Percentiles rank a stretch among this genome's conserved stretches.
Conservation (phyloP, 2,797 vertebrate genomes). For the Falco concolor region DNA sequence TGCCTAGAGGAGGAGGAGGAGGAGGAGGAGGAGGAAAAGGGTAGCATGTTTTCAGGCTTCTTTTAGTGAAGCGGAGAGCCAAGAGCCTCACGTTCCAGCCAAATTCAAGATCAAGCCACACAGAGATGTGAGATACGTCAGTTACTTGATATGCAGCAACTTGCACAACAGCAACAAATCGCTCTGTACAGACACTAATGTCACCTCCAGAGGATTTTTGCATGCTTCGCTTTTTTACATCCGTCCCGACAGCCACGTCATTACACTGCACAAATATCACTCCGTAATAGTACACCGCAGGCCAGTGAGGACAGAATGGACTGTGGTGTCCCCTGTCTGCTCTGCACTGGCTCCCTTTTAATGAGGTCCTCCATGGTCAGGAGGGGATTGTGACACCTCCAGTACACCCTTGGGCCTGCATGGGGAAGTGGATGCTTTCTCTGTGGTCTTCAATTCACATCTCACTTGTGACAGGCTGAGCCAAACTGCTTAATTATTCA, state of each 20-base stretch:
- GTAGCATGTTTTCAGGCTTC: not conserved
- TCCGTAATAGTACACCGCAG: not conserved
- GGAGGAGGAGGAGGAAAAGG: not conserved
- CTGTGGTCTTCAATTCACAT: not conserved
- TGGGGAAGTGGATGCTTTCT: not conserved
- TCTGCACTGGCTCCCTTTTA: not conserved
- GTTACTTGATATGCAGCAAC: not conserved
- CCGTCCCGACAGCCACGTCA: not conserved
- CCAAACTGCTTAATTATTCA: not conserved
- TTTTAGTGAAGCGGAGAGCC: not conserved
- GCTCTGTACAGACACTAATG: not conserved
- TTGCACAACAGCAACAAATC: not conserved
- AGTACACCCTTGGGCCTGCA: not conserved
- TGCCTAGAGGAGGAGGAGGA: not conserved
- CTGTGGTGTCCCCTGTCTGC: not conserved
- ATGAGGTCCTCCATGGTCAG: not conserved
- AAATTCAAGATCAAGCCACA: not conserved
- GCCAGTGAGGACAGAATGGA: not conserved
- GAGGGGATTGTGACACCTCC: not conserved
- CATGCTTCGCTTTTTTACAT: not conserved
- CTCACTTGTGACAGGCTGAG: not conserved
- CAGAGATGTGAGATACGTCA: not conserved
- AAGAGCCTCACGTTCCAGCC: not conserved
- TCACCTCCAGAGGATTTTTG: not conserved
- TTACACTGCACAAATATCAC: rapidly evolving